Base-by-base conservation (phyloP, 2,888 invertebrate genomes). In the Phragmatobia fuliginosa region DNA sequence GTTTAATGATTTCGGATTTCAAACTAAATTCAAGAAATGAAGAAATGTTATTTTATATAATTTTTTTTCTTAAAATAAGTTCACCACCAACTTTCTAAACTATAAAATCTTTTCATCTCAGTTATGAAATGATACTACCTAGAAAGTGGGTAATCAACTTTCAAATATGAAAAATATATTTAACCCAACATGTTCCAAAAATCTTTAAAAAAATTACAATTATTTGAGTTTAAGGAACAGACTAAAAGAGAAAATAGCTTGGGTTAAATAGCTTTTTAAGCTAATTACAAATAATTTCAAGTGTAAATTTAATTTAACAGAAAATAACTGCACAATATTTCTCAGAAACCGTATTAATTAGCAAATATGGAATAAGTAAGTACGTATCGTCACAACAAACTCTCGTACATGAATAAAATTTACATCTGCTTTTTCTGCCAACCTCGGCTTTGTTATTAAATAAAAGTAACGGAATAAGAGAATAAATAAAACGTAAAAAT, bases 361-460 rank as follows among this genome's bases (percentile, higher is more conserved):
- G 80, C 82, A 85, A 87, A 87, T 85, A 85, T 87, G 83, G 82
- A 80, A 80, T 77, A 79, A 11, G 25, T 77, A 79, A 11, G 25
- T 52, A 52, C 52, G 49, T 52, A 25, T 11, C 81, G 83, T 79
- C 72, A 80, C 76, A 76, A 79, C 77, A 56, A 72, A 76, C 77
- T 74, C 79, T 79, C 78, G 72, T 78, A 73, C 78, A 85, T 88
- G 88, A 88, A 89, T 89, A 87, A 87, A 88, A 88, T 89, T 89
- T 83, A 84, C 89, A 89, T 89, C 83, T 86, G 81, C 75, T 86
- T 85, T 79, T 74, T 72, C 75, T 77, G 75, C 52, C 69, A 72
- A 71, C 75, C 81, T 75, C 80, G 69, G 77, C 78, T 80, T 78
- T 78, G 76, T 80, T 77, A 72, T 64, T 68, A 65, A 72, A 78